phyloP scores from a whole-genome alignment of 2,797 vertebrate genomes.

The Calcarius lapponicus region DNA sequence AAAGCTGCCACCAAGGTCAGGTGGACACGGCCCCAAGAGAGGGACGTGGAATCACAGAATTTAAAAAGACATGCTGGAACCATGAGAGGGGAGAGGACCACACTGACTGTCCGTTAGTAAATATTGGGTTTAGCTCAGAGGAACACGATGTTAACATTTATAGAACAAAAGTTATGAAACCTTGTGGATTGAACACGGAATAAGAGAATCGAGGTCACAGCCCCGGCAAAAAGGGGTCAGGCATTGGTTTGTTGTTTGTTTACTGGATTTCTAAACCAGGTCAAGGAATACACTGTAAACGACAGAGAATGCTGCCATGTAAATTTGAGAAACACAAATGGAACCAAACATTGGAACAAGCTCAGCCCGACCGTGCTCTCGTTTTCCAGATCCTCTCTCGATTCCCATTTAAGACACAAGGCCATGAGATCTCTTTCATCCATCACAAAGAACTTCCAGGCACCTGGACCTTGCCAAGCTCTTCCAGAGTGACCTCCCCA shows the following conservation, averaged over 20 bases:
- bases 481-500: fast-evolving
- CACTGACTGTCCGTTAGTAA: background rate
- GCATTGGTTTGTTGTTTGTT: background rate
- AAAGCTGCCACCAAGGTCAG: background rate
- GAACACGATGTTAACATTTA: background rate
- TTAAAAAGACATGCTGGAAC: fast-evolving
- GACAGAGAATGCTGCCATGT: background rate
- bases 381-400: fast-evolving
- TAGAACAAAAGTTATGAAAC: background rate
- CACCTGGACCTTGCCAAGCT: fast-evolving
- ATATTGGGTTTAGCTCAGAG: background rate
- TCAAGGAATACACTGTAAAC: background rate
- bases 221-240: fast-evolving
- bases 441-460: fast-evolving
- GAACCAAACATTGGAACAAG: background rate
- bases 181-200: background rate
- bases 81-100: background rate
- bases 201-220: background rate
- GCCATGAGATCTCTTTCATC: background rate
- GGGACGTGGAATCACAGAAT: background rate
- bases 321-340: background rate
- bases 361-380: fast-evolving
- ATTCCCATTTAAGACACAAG: too few species aligned
- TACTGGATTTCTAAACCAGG: background rate
- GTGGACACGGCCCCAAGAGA: background rate